Base-by-base conservation (phyloP, 2,113 vertebrate species). In the Reinhardtius hippoglossoides region DNA sequence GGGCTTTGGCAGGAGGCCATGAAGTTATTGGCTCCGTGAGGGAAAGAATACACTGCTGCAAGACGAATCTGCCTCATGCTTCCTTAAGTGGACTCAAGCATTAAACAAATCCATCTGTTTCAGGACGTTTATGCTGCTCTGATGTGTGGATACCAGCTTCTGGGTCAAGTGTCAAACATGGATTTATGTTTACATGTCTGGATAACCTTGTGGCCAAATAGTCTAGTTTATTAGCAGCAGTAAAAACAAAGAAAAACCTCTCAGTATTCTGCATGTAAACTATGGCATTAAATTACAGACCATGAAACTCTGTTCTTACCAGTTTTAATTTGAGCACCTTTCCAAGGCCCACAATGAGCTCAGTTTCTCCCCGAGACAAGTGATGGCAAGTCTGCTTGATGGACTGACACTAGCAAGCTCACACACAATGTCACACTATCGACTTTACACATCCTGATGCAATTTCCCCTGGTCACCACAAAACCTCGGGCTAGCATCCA, bases 1-100 rank as follows among this genome's bases (percentile, higher is more conserved):
- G 71, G 62, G 46, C 76, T 88, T 87, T 89, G 81, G 75, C 61
- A 75, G 55, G 35, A 72, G 37, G 78, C 80, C 67, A 79, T 58
- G 55, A 70, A 76, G 83, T 50, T 13, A 56, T 46, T 9, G 4
- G 62, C 74, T 74, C 68, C 70, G 64, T 61, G 55, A 37, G 61
- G 48, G 15, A 54, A 69, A 60, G 37, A 81, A 67, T 46, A 82
- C 54, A 68, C 52, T 5, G 31, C 23, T 57, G 61, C 46, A 58
- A 54, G 55, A 31, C 20, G 20, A 85, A 68, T 61, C 46, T 3
- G 46, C 31, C 62, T 72, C 42, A 8, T 65, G 44, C 78, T 78
- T 69, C 35, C 37, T 55, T 67, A n/a, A 72, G 82, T 74, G 62
- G 63, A 75, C n/a, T 68, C 7, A 20, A 60, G 18, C 27, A 37